These are phyloP conservation scores for Pampusana beccarii DNA, from an alignment of 2,113 vertebrate genomes.

Conservation along the genomic window DNA sequence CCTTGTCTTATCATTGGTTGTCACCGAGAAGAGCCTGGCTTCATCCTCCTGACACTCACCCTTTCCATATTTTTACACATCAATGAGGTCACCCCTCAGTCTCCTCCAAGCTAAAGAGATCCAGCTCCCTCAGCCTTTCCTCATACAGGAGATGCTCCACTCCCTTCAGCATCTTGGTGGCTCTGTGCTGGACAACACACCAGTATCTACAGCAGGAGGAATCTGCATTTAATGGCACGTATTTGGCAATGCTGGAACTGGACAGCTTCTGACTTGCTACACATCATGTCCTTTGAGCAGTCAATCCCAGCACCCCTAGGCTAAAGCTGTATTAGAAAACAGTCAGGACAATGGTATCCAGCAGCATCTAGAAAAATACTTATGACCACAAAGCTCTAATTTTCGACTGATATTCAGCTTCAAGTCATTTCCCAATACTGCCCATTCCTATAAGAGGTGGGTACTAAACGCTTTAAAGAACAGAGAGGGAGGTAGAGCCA, in stretches of 20 bases:
- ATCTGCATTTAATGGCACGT: background rate
- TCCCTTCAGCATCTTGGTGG: too few relatives aligned
- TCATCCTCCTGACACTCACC: too few relatives aligned
- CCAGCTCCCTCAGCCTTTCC: too few relatives aligned
- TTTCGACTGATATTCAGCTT: background rate
- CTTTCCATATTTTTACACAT: too few relatives aligned
- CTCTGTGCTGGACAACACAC: background rate
- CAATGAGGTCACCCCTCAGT: too few relatives aligned
- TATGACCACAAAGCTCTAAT: background rate
- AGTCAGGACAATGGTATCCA: background rate
- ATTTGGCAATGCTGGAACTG: background rate
- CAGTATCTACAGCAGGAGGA: background rate
- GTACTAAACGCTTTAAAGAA: background rate
- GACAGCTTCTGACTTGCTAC: background rate
- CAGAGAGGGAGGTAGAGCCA: background rate
- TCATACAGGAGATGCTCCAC: too few relatives aligned
- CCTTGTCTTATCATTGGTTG: too few relatives aligned
- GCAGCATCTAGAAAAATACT: background rate
- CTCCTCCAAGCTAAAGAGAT: too few relatives aligned
- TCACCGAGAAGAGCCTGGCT: too few relatives aligned
- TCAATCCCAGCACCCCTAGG: background rate
- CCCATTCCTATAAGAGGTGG: background rate
- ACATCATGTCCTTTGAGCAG: background rate
- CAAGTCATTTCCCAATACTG: background rate
- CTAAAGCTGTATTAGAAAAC: background rate